These are phyloP conservation scores for Chaetops frenatus DNA, from an alignment of 2,113 vertebrate species.

Conservation along the genomic window DNA sequence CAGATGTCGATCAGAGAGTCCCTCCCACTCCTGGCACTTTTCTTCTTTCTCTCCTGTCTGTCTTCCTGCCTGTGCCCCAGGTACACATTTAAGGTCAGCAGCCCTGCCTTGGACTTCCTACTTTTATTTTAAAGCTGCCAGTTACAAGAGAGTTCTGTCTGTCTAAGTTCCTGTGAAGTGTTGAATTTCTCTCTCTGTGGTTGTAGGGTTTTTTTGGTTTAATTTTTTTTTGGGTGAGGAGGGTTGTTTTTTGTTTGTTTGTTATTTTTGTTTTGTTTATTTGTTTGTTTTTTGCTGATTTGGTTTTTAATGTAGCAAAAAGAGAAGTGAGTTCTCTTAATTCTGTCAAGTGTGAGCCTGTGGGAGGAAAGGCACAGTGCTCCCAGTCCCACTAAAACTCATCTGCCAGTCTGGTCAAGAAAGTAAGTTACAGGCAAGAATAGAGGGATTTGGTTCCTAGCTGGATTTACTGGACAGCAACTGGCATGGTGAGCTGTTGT, in stretches of 20 bases:
- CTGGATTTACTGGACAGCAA: background rate
- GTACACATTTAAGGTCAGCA: background rate
- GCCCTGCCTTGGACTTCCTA: background rate
- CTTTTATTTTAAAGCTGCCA: background rate
- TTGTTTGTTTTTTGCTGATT: background rate
- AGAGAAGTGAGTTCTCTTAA: background rate
- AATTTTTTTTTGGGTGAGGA: accelerated
- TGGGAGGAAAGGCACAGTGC: background rate
- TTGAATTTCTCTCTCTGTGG: background rate
- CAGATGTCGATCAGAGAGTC: background rate
- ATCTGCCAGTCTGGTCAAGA: background rate
- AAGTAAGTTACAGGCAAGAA: background rate
- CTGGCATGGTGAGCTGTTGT: background rate
- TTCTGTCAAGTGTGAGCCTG: background rate
- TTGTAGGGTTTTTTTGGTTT: background rate
- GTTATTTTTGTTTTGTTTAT: background rate
- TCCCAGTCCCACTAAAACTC: background rate
- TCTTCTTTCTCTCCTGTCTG: background rate
- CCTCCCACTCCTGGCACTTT: background rate
- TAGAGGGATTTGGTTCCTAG: background rate
- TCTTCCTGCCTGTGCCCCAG: background rate
- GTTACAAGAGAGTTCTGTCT: background rate
- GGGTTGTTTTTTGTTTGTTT: accelerated
- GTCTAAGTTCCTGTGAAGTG: background rate
- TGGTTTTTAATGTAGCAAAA: background rate